Base-by-base conservation (phyloP, 2,113 vertebrate species). In the Zosterops hypoxanthus region DNA sequence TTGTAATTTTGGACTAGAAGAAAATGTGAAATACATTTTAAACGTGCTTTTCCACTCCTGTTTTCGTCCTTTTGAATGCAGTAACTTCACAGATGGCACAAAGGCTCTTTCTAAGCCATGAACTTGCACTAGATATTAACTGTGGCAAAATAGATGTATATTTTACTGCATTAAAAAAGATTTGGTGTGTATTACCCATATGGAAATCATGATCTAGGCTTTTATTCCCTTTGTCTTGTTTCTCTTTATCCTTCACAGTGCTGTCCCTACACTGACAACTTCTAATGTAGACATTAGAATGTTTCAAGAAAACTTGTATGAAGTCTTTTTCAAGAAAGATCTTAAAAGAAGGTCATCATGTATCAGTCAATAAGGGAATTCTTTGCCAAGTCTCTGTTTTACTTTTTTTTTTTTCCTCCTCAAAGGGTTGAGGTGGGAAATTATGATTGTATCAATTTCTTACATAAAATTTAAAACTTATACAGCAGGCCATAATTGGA, bases 1-100 rank as follows among this genome's bases (percentile, higher is more conserved):
- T 95, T 91, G 85, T 85, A 52, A 85, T 93, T 94, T 82, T 47
- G 65, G 42, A 87, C 57, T 78, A 49, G 69, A 65, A 75, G 78
- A 55, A 82, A 79, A 77, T 0, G 2, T 87, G 82, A 78, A 95
- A 83, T 11, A 33, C 56, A 60, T 88, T 84, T 92, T 76, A 82
- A 86, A 92, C 65, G 57, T 92, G 34, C 46, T 82, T 70, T 78
- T 86, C 79, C 36, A 72, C 56, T 78, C 33, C 49, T 61, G 14
- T 82, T 90, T 95, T 88, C 6, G 6, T 78, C n/a, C n/a, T 70
- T 88, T 84, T 86, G 75, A 88, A 70, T 86, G 18, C n/a, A 26
- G 0, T 57, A 60, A n/a, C 61, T 90, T 91, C 34, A 60, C 49
- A 31, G 23, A 41, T 82, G 64, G 34, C 68, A 91, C 39, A 81